phyloP scores from a whole-genome alignment of 2,113 vertebrate genomes.

The Hemiprocne comata region DNA sequence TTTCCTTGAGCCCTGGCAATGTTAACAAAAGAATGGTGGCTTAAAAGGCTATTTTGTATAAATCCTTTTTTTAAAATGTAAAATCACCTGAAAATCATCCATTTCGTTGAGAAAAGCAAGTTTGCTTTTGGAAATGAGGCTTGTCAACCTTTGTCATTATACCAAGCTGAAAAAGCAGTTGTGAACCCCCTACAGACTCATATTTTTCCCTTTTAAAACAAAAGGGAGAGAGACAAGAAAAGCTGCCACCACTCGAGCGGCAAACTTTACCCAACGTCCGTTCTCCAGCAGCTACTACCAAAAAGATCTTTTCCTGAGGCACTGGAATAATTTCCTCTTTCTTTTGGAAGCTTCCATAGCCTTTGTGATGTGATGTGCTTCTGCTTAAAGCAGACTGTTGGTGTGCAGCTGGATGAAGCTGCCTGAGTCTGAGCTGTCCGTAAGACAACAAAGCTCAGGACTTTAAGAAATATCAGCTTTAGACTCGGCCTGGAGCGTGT shows the following conservation, averaged over 20 bases:
- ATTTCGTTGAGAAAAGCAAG: neutral
- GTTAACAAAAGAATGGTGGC: neutral
- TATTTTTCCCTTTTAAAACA: neutral
- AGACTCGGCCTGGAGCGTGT: accelerated
- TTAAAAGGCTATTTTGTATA: neutral
- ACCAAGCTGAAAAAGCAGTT: conserved; percentile 14
- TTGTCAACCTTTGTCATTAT: neutral
- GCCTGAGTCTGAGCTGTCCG: neutral
- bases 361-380: neutral
- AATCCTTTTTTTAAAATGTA: neutral
- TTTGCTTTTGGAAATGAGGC: conserved; percentile 13
- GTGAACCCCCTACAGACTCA: neutral
- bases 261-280: neutral
- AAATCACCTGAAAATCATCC: neutral
- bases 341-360: neutral
- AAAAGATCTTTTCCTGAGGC: neutral
- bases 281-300: neutral
- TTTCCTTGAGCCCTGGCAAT: neutral
- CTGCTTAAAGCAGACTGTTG: neutral
- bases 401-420: neutral
- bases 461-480: neutral
- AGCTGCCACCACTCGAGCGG: neutral
- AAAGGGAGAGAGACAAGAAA: neutral
- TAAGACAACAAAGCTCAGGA: neutral
- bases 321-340: neutral